Conservation (phyloP, 2,113 vertebrate genomes). For the Rhynchopsitta pachyrhyncha region DNA sequence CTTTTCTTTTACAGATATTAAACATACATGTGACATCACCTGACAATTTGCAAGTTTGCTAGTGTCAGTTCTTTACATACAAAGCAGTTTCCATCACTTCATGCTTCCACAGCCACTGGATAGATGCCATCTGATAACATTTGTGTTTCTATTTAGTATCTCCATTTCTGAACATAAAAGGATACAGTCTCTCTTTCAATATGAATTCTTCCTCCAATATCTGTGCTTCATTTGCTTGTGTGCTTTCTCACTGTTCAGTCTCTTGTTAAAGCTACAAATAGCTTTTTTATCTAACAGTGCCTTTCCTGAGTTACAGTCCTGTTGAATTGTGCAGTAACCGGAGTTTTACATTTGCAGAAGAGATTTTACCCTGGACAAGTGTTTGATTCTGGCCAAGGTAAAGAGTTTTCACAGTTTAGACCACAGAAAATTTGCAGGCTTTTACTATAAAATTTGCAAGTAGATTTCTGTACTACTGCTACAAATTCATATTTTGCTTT, state of each 20-base stretch:
- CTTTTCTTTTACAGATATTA: background rate
- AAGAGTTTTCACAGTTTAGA: background rate
- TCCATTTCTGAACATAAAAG: background rate
- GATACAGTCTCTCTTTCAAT: background rate
- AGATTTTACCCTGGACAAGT: background rate
- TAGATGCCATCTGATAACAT: background rate
- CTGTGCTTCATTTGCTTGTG: background rate
- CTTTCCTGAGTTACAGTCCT: background rate
- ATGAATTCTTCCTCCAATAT: background rate
- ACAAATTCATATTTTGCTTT: background rate
- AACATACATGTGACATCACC: background rate
- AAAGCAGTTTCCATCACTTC: background rate
- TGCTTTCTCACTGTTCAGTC: background rate
- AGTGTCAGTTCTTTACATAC: background rate
- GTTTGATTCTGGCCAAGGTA: background rate
- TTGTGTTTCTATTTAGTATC: background rate
- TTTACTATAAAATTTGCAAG: background rate
- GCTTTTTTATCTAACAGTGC: background rate
- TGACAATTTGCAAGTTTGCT: background rate
- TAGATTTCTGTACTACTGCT: background rate
- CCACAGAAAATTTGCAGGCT: background rate
- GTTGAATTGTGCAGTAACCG: background rate
- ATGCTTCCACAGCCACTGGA: background rate
- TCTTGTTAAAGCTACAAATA: background rate
- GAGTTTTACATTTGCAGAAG: background rate